Evolutionary conservation across 2,113 vertebrate species (phyloP).

Genomic region (Strix aluco): DNA sequence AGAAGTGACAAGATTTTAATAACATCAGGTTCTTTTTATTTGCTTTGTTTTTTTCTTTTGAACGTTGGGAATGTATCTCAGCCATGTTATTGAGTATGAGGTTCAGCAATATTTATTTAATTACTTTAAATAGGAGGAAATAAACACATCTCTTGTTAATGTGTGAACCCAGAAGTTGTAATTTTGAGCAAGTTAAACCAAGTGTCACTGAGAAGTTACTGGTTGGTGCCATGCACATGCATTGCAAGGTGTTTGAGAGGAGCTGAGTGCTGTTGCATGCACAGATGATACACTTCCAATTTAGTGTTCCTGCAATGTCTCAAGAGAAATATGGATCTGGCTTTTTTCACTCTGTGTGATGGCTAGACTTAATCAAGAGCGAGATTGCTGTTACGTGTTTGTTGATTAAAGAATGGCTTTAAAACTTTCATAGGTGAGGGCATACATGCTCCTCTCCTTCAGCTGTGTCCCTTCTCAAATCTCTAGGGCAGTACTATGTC

Average conservation of each 20-base stretch:
- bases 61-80: fast-evolving
- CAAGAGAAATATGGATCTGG: background rate
- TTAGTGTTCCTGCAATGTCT: background rate
- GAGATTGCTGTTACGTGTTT: background rate
- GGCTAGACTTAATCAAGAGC: background rate
- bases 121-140: background rate
- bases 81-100: background rate
- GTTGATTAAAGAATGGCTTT: background rate
- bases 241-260: background rate
- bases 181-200: background rate
- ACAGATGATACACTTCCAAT: background rate
- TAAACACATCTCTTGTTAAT: background rate
- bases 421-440: background rate
- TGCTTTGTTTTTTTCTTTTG: background rate
- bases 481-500: background rate
- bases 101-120: background rate
- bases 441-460: background rate
- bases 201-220: background rate
- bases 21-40: background rate
- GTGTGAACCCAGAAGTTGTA: background rate
- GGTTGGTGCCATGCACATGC: background rate
- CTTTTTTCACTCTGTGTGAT: background rate
- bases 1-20: background rate
- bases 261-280: background rate
- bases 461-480: background rate